Base-by-base conservation (phyloP, 2,888 invertebrate genomes). In the Drosophila leonis region DNA sequence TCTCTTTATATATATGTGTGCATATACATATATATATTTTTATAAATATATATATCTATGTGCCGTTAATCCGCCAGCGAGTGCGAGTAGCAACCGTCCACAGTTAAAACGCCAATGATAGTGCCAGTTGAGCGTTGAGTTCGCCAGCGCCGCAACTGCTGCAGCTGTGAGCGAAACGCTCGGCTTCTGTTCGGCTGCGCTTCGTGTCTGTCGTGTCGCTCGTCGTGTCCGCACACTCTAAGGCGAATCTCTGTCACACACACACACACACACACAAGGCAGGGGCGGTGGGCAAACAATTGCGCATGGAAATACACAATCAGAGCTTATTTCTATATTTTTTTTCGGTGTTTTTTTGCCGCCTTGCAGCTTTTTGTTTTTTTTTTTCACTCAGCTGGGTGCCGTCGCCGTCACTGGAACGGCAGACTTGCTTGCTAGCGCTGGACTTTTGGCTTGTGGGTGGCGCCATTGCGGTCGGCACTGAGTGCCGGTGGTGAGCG, bases 101-200 rank as follows among this genome's bases (percentile, higher is more conserved):
- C 92, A 92, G 92, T 92, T 93, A 91, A 92, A 92, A 92, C 92
- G 92, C 92, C 92, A 93, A 93, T 93, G 93, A 90, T 91, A 90
- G 90, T 88, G 86, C 70, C 80, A 76, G 74, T 54, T 65, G 61
- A 69, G 60, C 59, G 70, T 57, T 66, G 64, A 71, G 69, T 59
- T 72, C 63, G 69, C 63, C 46, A 74, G 61, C 65, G 65, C 72
- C 71, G 64, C 73, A 75, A 76, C 69, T 75, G 56, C 42, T 79
- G 80, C 83, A 80, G 67, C 74, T 65, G 64, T 56, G 70, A 70
- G 62, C 60, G 27, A 61, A 46, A 27, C 37, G 39, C 13, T 70
- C 66, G 71, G 61, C 27, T 46, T 24, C 15, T n/a, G 44, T 66
- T 71, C 71, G 74, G 55, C 42, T 60, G 33, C 39, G 39, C 54